Percentiles rank a stretch among this genome's conserved stretches.
Conservation (phyloP, 2,797 vertebrate genomes). For the Myiotriccus ornatus region DNA sequence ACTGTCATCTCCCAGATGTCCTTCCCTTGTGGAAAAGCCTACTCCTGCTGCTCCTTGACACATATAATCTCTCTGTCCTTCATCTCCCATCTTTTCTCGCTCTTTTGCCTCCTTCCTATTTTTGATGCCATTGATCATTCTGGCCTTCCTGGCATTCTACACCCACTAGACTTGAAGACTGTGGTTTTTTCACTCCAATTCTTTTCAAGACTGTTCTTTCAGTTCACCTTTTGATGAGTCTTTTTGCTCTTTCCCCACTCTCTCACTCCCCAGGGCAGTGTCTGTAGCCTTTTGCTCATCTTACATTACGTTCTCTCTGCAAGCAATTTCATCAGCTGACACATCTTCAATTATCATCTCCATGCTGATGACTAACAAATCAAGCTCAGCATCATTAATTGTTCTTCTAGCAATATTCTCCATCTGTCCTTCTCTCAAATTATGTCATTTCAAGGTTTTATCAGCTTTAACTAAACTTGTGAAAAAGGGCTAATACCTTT, state of each 20-base stretch:
- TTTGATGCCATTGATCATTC: background rate
- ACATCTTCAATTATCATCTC: background rate
- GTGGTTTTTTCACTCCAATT: rapidly evolving
- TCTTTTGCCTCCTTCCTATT: background rate
- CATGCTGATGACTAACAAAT: conserved; percentile 18
- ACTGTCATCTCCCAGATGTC: background rate
- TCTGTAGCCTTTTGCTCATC: background rate
- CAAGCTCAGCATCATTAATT: background rate
- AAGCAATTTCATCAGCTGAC: conserved; percentile 15
- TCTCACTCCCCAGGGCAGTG: background rate
- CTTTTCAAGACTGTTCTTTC: background rate
- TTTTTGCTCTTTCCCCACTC: background rate
- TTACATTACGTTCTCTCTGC: background rate
- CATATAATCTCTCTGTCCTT: background rate
- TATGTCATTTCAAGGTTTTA: background rate
- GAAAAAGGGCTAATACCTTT: background rate
- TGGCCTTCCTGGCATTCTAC: background rate
- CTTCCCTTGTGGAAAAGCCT: background rate
- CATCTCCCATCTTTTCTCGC: background rate
- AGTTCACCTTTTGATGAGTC: background rate
- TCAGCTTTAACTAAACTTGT: background rate
- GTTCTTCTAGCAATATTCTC: background rate
- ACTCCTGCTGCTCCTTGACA: background rate
- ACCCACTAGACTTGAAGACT: background rate
- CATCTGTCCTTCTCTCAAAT: background rate